phyloP scores from a whole-genome alignment of 2,113 vertebrate species.

The Salvator merianae region DNA sequence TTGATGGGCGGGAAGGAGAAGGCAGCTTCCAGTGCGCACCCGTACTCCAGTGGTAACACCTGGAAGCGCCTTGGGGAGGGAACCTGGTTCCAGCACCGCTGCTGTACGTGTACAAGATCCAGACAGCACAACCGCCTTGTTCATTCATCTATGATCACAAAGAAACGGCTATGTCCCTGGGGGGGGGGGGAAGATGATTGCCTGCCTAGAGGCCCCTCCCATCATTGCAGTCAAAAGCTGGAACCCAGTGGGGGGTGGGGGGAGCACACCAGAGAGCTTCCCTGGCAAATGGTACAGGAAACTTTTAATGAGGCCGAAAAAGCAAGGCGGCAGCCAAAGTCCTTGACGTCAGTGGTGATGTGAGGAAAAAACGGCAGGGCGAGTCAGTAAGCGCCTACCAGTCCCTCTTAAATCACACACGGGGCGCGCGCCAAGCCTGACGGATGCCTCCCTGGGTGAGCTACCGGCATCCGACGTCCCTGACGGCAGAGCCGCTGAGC shows the following conservation, averaged over 20 bases:
- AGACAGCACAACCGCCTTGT: too few species aligned
- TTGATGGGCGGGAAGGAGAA: background rate
- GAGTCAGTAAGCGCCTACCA: too few species aligned
- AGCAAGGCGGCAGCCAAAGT: background rate
- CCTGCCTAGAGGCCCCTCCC: background rate
- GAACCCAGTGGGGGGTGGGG: background rate
- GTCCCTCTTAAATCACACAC: background rate
- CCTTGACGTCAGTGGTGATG: background rate
- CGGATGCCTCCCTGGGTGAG: too few species aligned
- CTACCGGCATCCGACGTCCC: background rate
- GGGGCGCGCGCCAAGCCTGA: background rate
- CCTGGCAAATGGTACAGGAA: background rate
- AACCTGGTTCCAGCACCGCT: background rate
- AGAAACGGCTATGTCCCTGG: background rate
- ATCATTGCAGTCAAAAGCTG: background rate
- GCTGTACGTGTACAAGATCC: background rate
- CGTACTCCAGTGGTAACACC: too few species aligned
- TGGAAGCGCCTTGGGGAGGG: background rate
- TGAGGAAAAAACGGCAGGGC: background rate
- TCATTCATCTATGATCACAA: too few species aligned
- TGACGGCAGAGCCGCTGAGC: too few species aligned
- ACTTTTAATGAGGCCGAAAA: background rate
- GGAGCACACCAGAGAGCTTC: background rate
- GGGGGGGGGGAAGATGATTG: background rate
- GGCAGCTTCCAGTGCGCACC: background rate